phyloP scores from a whole-genome alignment of 2,888 invertebrate species.

The Troglohyphantes excavatus region DNA sequence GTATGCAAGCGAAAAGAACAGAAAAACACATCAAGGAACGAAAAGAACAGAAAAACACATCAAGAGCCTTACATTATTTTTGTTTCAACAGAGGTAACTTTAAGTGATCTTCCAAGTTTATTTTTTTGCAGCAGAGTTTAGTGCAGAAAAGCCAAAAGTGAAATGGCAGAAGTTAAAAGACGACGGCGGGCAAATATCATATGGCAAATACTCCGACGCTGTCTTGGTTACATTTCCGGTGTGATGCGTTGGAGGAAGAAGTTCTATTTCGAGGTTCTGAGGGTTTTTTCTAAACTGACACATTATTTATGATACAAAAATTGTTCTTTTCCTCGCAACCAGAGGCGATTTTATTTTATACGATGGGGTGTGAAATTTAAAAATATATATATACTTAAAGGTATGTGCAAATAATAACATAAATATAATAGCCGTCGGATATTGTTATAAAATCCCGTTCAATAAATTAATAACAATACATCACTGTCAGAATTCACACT shows the following conservation, averaged over 20 bases:
- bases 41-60: no score
- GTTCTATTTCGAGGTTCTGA: slow-evolving; percentile 57
- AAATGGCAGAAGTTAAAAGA: slow-evolving; percentile 48
- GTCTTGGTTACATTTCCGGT: slow-evolving; percentile 69
- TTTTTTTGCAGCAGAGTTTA: neutral
- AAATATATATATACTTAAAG: no score
- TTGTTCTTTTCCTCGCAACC: neutral
- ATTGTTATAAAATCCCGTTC: no score
- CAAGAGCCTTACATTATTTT: no score
- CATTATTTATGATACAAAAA: slow-evolving; percentile 69
- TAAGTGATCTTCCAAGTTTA: neutral
- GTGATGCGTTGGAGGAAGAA: slow-evolving; percentile 51
- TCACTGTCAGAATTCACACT: no score
- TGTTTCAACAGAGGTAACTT: neutral
- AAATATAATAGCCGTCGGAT: no score
- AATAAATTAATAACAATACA: no score
- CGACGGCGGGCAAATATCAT: slow-evolving; percentile 11
- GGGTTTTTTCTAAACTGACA: slow-evolving; percentile 10
- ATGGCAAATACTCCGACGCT: slow-evolving; percentile 25
- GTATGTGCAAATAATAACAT: no score
- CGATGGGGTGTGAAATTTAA: neutral
- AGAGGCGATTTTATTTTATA: neutral
- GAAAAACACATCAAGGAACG: no score
- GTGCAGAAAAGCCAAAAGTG: neutral
- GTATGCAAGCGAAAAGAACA: no score